A percentile compares a stretch with the other conserved stretches of the same genome.
These are phyloP conservation scores for Meriones psammophilus DNA, from an alignment of 2,797 vertebrate genomes.

Conservation along the genomic window DNA sequence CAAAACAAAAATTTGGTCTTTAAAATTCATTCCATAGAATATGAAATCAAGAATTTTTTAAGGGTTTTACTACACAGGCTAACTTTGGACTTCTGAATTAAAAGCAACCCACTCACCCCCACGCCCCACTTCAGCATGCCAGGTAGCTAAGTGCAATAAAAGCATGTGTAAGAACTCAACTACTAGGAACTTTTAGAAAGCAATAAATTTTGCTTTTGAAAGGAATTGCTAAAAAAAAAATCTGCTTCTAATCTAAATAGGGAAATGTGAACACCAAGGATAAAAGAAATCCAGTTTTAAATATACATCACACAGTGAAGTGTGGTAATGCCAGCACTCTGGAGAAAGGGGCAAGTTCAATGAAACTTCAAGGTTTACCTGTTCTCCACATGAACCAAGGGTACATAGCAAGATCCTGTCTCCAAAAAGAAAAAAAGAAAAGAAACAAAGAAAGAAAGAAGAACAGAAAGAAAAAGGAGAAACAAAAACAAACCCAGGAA, in stretches of 20 bases:
- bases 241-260: constrained; percentile 10
- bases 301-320: neutral
- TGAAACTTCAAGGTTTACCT: neutral
- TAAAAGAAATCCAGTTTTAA: neutral
- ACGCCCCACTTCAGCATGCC: no score
- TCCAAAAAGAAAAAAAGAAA: neutral
- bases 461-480: no score
- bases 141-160: neutral
- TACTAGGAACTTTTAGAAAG: neutral
- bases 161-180: neutral
- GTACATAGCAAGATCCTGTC: neutral
- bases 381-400: neutral
- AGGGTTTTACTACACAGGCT: neutral
- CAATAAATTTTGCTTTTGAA: neutral
- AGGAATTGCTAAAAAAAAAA: neutral
- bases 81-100: neutral
- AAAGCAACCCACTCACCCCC: neutral
- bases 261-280: neutral
- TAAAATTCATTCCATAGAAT: constrained; percentile 48
- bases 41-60: constrained; percentile 8
- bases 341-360: neutral
- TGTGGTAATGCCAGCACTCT: neutral
- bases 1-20: constrained; percentile 3
- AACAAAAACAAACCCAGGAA: constrained; percentile 8
- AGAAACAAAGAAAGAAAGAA: no score